Evolutionary conservation across 2,888 invertebrate genomes (phyloP), one percentile per base, ranked within the genome.

Genomic region (Helleia helle): DNA sequence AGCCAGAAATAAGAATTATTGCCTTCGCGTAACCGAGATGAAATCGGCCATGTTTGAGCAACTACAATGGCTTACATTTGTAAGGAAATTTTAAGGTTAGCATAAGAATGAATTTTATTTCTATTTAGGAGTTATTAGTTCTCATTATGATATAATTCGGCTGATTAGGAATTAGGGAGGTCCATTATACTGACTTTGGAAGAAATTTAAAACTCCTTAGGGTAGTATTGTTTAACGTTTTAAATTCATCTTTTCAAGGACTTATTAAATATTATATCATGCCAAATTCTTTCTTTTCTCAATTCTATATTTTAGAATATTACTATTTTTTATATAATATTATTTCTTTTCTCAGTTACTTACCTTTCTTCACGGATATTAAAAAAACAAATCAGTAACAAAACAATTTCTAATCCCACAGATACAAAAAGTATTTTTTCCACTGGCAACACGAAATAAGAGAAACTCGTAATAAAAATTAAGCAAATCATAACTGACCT

Each of bases 1-100:
- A 73, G 72, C 68, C 70, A 59, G 70, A 66, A 71, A 71, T 68
- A 64, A 81, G 75, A 81, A 61, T 83, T 79, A 83, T 79, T 70
- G 69, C 77, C 64, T 52, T 47, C 49, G 63, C 71, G 65, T 71
- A 71, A 73, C 79, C 70, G 61, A 71, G 69, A 69, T 70, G 63
- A 70, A 76, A 75, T 79, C 77, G 61, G 65, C 71, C 73, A 70
- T 75, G 59, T 71, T 71, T 60, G 62, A 65, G 56, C 47, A 53
- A 43, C 56, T 54, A 75, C 75, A 80, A 77, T 61, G 59, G 59
- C 47, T 50, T 41, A 49, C 44, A 50, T 55, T 56, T 55, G 55
- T 56, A 51, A 50, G 52, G 54, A 62, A 58, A 58, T 65, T 58
- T 56, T 54, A 50, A 53, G 50, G 51, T 76, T 71, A 63, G 57